phyloP scores from a whole-genome alignment of 2,113 vertebrate species.

The Bubo blakistoni region DNA sequence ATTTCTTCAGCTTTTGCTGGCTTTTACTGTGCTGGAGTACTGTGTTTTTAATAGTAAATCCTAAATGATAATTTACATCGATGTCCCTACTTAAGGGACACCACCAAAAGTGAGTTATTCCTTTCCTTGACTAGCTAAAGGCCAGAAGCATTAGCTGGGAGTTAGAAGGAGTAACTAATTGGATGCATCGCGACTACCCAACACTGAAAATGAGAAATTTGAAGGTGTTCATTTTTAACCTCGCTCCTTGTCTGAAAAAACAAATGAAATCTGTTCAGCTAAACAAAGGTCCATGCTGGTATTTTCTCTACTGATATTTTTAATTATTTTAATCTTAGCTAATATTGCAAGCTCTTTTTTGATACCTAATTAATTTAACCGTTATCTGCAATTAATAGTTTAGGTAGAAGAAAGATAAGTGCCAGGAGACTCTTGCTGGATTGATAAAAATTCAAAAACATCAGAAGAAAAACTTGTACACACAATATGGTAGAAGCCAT shows the following conservation, averaged over 20 bases:
- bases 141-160: neutral
- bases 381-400: neutral
- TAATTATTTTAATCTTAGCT: neutral
- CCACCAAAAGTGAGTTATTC: neutral
- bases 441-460: neutral
- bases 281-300: neutral
- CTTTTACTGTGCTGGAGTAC: neutral
- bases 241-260: neutral
- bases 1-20: neutral
- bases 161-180: neutral
- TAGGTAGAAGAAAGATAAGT: neutral
- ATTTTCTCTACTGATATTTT: neutral
- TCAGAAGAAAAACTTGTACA: constrained; percentile 40
- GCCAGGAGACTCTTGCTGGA: neutral
- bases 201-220: neutral
- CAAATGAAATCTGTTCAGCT: neutral
- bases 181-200: neutral
- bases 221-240: neutral
- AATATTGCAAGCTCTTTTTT: neutral
- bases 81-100: neutral
- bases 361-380: neutral
- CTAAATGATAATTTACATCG: neutral
- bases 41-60: neutral
- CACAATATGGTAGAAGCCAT: constrained; percentile 74
- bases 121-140: neutral